Evolutionary conservation across 2,797 vertebrate species (phyloP).

Genomic region (Syndactyla subalaris): DNA sequence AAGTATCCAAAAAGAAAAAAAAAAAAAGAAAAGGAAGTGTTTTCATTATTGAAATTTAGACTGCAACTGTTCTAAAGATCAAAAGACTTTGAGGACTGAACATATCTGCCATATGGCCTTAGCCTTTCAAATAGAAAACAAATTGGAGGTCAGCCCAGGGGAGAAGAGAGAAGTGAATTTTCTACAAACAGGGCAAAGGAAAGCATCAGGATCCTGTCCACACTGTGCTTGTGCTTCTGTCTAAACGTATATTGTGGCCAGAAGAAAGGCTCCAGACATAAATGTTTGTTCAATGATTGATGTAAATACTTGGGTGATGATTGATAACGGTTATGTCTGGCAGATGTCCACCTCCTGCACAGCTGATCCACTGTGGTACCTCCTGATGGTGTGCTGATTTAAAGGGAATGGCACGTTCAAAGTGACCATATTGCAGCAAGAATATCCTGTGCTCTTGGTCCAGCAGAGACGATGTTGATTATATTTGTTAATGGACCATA

Average conservation of each 20-base stretch:
- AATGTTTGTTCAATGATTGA: slow-evolving; percentile 35
- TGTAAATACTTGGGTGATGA: slow-evolving; percentile 55
- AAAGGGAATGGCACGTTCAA: neutral
- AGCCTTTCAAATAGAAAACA: slow-evolving; percentile 57
- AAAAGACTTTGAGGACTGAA: slow-evolving; percentile 72
- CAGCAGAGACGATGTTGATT: slow-evolving; percentile 14
- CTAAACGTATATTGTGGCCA: neutral
- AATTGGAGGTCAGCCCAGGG: slow-evolving; percentile 44
- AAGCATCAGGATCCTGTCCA: neutral
- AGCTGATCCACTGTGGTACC: neutral
- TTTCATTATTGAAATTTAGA: slow-evolving; percentile 74
- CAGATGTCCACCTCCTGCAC: slow-evolving; percentile 50
- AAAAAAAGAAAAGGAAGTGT: neutral
- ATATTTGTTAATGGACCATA: neutral
- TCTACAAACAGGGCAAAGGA: neutral
- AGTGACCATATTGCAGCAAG: slow-evolving; percentile 22
- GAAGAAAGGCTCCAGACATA: slow-evolving; percentile 28
- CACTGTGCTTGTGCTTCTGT: neutral
- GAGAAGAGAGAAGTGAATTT: slow-evolving; percentile 36
- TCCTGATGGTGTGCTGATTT: slow-evolving; percentile 12
- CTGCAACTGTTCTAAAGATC: slow-evolving; percentile 76
- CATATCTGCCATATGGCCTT: slow-evolving; percentile 70
- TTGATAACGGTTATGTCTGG: slow-evolving; percentile 21
- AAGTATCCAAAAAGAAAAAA: slow-evolving; percentile 59
- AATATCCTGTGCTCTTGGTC: neutral